Evolutionary conservation across 2,113 vertebrate genomes (phyloP).

Genomic region (Pelvicachromis taeniatus): DNA sequence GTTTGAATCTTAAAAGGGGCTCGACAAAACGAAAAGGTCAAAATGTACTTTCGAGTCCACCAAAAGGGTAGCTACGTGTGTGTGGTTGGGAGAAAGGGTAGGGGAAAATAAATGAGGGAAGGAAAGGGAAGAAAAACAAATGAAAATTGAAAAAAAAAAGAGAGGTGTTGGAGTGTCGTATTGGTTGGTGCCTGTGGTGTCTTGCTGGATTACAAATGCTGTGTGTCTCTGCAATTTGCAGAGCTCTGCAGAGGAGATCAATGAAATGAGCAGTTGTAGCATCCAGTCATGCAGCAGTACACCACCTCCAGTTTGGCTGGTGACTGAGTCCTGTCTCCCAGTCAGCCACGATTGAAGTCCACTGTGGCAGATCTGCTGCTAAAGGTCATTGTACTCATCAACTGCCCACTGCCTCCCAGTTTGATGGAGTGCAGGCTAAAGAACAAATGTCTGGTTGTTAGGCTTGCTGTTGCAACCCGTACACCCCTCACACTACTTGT

Average conservation of each 20-base stretch:
- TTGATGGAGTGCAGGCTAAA: constrained; percentile 54
- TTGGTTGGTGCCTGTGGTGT: neutral
- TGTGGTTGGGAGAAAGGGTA: neutral
- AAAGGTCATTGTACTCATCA: constrained; percentile 64
- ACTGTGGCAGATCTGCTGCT: constrained; percentile 37
- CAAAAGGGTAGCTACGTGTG: neutral
- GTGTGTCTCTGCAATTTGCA: neutral
- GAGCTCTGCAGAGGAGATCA: constrained; percentile 1
- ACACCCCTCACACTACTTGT: neutral
- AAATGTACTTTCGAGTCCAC: neutral
- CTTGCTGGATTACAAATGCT: neutral
- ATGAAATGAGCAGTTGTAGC: constrained; percentile 34
- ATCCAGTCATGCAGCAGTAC: constrained; percentile 22
- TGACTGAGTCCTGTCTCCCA: constrained; percentile 31
- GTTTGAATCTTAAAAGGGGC: neutral
- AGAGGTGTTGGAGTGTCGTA: neutral
- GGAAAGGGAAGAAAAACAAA: neutral
- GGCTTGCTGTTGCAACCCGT: neutral
- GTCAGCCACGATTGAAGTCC: constrained; percentile 49
- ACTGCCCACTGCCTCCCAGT: constrained; percentile 43
- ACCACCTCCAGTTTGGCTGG: constrained; percentile 20
- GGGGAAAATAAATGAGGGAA: neutral
- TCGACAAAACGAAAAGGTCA: constrained; percentile 34
- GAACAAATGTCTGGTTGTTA: constrained; percentile 50
- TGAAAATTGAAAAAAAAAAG: neutral